Evolutionary conservation across 1,140 invertebrate genomes (phyloP).

Genomic region (Ephestia elutella): DNA sequence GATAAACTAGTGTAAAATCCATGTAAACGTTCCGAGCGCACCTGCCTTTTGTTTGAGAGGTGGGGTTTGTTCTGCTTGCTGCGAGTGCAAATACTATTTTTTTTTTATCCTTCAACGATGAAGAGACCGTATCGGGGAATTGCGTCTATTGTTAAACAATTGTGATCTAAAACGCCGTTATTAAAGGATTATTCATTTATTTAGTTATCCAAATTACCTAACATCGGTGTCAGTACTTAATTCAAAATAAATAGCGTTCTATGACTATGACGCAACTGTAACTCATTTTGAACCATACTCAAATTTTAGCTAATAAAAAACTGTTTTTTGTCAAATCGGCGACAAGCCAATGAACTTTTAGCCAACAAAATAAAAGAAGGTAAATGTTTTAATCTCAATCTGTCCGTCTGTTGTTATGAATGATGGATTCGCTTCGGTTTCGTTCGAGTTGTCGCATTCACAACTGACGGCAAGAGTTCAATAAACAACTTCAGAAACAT

Average conservation of each 20-base stretch:
- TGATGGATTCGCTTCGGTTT: background rate
- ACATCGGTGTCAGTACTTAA: no score
- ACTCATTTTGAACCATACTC: no score
- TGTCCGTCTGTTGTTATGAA: slow-evolving; percentile 1
- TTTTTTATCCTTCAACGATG: no score
- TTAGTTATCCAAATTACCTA: no score
- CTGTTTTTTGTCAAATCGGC: background rate
- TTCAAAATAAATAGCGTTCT: no score
- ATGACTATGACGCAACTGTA: no score
- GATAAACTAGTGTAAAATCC: slow-evolving; percentile 22
- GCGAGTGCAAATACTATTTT: background rate
- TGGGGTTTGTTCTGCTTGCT: slow-evolving; percentile 7
- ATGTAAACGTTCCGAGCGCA: slow-evolving; percentile 24
- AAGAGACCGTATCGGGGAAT: no score
- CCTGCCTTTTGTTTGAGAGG: slow-evolving; percentile 18
- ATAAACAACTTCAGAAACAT: background rate
- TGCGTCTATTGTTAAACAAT: no score
- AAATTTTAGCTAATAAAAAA: no score
- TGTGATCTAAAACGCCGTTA: no score
- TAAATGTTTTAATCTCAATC: slow-evolving; percentile 1
- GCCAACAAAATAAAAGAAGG: background rate
- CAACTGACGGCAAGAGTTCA: background rate
- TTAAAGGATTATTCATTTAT: no score
- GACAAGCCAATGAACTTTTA: background rate
- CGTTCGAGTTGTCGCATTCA: background rate